Conservation (phyloP, 37 sponge, comb jelly and placozoan species). For the Axinella damicornis region DNA sequence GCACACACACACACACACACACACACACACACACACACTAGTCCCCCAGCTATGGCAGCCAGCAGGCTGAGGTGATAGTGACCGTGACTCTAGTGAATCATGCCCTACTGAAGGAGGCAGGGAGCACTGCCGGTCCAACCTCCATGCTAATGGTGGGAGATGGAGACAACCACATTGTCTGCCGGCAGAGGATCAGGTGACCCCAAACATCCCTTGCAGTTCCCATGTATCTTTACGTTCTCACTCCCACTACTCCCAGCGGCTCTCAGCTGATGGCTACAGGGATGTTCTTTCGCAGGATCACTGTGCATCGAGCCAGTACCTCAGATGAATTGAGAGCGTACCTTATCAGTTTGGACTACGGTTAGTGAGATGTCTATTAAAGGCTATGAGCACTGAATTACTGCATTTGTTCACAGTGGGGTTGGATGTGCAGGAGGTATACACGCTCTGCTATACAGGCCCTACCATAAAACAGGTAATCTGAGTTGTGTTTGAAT, state of each 20-base stretch:
- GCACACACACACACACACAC: not conserved
- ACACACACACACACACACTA: not conserved
- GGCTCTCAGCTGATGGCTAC: slow-evolving; percentile 55
- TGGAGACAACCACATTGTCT: slow-evolving; percentile 51
- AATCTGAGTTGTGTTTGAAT: too few relatives aligned
- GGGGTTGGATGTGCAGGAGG: slow-evolving; percentile 65
- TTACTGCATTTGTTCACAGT: slow-evolving; percentile 9
- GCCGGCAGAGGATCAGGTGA: slow-evolving; percentile 82
- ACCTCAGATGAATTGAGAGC: slow-evolving; percentile 60
- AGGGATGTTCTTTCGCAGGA: slow-evolving; percentile 48
- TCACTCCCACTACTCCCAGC: not conserved
- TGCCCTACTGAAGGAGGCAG: slow-evolving; percentile 40
- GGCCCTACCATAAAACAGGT: too few relatives aligned
- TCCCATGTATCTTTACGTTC: not conserved
- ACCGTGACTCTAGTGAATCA: slow-evolving; percentile 50
- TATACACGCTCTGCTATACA: slow-evolving; percentile 61
- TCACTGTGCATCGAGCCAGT: slow-evolving; percentile 34
- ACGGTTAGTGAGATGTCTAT: slow-evolving; percentile 9
- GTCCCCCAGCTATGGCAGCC: not conserved
- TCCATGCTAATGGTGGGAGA: slow-evolving; percentile 82
- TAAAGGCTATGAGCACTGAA: too few relatives aligned
- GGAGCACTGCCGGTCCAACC: slow-evolving; percentile 41
- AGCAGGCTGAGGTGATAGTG: slow-evolving; percentile 27
- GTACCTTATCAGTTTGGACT: slow-evolving; percentile 65
- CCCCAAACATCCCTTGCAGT: not conserved